phyloP scores from a whole-genome alignment of 2,888 invertebrate genomes.

The Papilio demoleus region DNA sequence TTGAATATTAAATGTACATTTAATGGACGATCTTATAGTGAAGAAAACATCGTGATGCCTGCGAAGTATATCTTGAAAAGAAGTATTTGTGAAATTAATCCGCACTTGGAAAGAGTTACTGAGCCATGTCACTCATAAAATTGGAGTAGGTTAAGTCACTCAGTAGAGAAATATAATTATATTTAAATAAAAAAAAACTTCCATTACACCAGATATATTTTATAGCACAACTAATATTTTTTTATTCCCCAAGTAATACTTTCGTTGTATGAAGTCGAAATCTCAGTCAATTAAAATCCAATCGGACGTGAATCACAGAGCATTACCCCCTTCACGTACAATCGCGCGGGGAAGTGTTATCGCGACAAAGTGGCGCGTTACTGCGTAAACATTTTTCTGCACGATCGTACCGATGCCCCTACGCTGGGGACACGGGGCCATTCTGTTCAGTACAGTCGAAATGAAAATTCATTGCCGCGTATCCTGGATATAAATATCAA shows the following conservation, averaged over 20 bases:
- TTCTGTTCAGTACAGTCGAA: conserved; percentile 46
- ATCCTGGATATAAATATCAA: conserved; percentile 47
- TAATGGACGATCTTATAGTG: too few species aligned
- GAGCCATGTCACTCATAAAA: too few species aligned
- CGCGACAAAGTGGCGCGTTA: conserved; percentile 45
- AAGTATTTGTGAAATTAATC: too few species aligned
- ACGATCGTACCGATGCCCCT: not conserved
- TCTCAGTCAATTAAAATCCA: conserved; percentile 42
- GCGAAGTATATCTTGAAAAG: too few species aligned
- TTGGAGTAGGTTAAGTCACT: too few species aligned
- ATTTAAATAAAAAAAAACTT: too few species aligned
- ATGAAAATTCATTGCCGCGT: conserved; percentile 49
- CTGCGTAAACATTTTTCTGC: conserved; percentile 10
- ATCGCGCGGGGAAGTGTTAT: conserved; percentile 50
- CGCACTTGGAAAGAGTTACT: too few species aligned
- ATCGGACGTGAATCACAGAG: conserved; percentile 43
- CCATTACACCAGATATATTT: too few species aligned
- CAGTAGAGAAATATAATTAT: too few species aligned
- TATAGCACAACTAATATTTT: not conserved
- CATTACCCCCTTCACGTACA: conserved; percentile 47
- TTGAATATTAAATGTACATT: too few species aligned
- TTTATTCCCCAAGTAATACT: not conserved
- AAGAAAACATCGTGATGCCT: too few species aligned
- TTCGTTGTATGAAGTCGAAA: conserved; percentile 23
- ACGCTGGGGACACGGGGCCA: not conserved